Conservation (phyloP, 2,888 invertebrate genomes). For the Ferrisia virgata region DNA sequence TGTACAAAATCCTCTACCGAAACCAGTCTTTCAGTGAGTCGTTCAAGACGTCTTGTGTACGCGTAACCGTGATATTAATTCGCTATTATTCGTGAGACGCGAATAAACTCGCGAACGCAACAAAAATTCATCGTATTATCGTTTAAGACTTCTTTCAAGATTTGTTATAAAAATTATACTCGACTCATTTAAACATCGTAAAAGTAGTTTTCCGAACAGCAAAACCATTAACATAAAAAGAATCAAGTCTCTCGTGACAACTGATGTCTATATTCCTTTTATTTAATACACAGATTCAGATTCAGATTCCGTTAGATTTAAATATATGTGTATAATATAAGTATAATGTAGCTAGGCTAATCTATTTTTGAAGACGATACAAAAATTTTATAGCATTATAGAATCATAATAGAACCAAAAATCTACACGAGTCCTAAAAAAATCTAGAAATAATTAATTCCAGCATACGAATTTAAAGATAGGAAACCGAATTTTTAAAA, state of each 20-base stretch:
- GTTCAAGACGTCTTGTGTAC: not conserved
- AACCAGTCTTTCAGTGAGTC: not conserved
- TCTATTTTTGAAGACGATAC: too few relatives aligned
- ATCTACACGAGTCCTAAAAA: too few relatives aligned
- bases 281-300: not conserved
- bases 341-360: too few relatives aligned
- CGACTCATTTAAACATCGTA: not conserved
- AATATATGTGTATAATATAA: too few relatives aligned
- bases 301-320: not conserved
- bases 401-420: too few relatives aligned
- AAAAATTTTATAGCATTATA: too few relatives aligned
- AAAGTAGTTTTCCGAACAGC: not conserved
- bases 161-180: not conserved
- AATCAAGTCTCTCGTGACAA: constrained; percentile 13
- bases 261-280: not conserved
- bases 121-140: not conserved
- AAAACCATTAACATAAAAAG: not conserved
- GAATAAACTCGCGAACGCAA: not conserved
- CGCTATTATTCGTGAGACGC: not conserved
- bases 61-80: not conserved
- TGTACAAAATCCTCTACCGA: not conserved
- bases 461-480: too few relatives aligned
- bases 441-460: too few relatives aligned
- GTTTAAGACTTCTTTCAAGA: not conserved
- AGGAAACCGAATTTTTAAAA: too few relatives aligned